Conservation (phyloP, 2,888 invertebrate species). For the Galeopsomyia nigrocyanea region DNA sequence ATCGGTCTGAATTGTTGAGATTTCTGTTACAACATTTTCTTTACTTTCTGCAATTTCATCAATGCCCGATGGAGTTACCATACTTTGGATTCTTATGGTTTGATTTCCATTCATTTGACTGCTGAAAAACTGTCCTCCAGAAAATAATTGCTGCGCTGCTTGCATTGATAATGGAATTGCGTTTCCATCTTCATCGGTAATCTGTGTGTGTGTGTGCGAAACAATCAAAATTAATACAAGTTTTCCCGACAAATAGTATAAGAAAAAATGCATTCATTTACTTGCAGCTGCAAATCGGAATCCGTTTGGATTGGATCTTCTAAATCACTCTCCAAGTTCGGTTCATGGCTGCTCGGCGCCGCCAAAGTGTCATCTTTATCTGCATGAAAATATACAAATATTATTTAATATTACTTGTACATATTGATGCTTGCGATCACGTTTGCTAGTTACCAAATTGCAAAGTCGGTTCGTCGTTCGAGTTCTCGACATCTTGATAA, state of each 20-base stretch:
- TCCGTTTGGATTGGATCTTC: conserved; percentile 55
- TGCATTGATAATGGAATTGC: conserved; percentile 78
- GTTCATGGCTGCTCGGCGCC: conserved; percentile 57
- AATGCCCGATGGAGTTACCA: conserved; percentile 19
- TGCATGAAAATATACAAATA: conserved; percentile 40
- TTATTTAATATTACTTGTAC: conserved; percentile 8
- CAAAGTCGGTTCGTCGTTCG: conserved; percentile 66
- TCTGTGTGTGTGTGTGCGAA: too few species aligned
- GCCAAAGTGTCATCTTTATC: conserved; percentile 58
- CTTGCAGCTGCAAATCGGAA: conserved; percentile 63
- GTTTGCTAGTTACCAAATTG: conserved; percentile 57
- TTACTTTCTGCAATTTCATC: conserved; percentile 52
- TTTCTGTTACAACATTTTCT: conserved; percentile 25
- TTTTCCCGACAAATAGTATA: conserved; percentile 6
- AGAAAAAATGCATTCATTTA: conserved; percentile 43
- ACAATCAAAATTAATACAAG: conserved; percentile 21
- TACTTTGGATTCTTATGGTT: conserved; percentile 60
- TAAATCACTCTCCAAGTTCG: conserved; percentile 9
- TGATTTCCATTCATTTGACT: conserved; percentile 63
- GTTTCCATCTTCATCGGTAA: conserved; percentile 79
- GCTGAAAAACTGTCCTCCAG: conserved; percentile 69
- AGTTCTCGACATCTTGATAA: conserved; percentile 69
- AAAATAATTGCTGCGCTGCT: conserved; percentile 77
- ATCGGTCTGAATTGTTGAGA: conserved; percentile 54
- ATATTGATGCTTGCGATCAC: not conserved